Evolutionary conservation across 1,140 invertebrate species (phyloP), one percentile per base, ranked within the genome.

Genomic region (Lutraria rhynchaena): DNA sequence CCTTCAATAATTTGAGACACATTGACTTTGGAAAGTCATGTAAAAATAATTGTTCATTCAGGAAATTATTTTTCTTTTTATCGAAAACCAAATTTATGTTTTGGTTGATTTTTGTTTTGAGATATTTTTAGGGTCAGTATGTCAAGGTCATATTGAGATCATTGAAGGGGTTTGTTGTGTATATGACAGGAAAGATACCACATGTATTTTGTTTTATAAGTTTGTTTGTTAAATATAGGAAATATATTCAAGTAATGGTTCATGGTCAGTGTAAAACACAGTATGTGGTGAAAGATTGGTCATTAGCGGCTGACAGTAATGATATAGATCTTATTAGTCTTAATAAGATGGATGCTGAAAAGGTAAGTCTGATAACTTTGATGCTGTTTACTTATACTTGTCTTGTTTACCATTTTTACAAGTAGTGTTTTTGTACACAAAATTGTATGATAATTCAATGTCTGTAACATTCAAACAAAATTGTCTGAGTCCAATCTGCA

Each of bases 141-240:
- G n/a, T n/a, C n/a, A n/a, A n/a, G n/a, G n/a, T n/a, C n/a, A n/a
- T n/a, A n/a, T n/a, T n/a, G n/a, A n/a, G n/a, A n/a, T n/a, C n/a
- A n/a, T n/a, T n/a, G n/a, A n/a, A n/a, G n/a, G n/a, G n/a, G n/a
- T n/a, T n/a, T n/a, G n/a, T n/a, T n/a, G n/a, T n/a, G n/a, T n/a
- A n/a, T n/a, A n/a, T n/a, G n/a, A n/a, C n/a, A n/a, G n/a, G n/a
- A n/a, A n/a, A n/a, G n/a, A n/a, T n/a, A n/a, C n/a, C n/a, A n/a
- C n/a, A n/a, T 33, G 87, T 97, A 4, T 95, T 97, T 91, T 94
- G 97, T 19, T 95, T 67, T 63, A 9, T 4, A n/a, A 57, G 17
- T 5, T 33, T 63, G 33, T 0, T 49, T 46, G 3, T 55, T 51
- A 29, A 41, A 87, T 82, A 37, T 82, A 90, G 90, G 71, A 92